Conservation (phyloP, 2,888 invertebrate genomes). For the Cataglyphis albicans region DNA sequence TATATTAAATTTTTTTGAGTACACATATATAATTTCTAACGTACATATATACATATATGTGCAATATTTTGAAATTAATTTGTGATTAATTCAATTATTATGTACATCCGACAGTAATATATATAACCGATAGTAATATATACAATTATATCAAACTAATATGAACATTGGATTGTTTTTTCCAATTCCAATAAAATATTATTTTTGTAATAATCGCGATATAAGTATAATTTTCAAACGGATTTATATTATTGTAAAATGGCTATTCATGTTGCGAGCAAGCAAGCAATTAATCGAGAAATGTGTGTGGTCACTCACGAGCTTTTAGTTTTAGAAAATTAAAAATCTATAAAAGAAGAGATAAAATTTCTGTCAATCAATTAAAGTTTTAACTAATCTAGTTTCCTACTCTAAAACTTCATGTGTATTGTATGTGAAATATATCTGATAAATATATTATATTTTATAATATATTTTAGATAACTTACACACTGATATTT, state of each 20-base stretch:
- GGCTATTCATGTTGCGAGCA: not conserved
- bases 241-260: not conserved
- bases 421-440: slow-evolving; percentile 2
- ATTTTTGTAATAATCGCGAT: not conserved
- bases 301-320: not conserved
- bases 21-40: slow-evolving; percentile 13
- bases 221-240: not conserved
- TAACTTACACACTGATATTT: slow-evolving; percentile 6
- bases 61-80: slow-evolving; percentile 11
- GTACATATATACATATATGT: slow-evolving; percentile 16
- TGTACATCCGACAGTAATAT: not conserved
- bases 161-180: not conserved
- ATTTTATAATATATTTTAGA: slow-evolving; percentile 15
- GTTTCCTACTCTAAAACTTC: not conserved
- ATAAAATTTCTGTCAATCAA: not conserved
- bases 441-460: slow-evolving; percentile 17
- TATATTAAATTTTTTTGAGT: not conserved
- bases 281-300: slow-evolving; percentile 3
- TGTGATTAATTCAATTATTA: slow-evolving; percentile 4
- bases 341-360: not conserved
- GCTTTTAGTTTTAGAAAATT: not conserved
- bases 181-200: not conserved
- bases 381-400: not conserved
- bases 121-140: not conserved
- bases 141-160: slow-evolving; percentile 14